Evolutionary conservation across 2,888 invertebrate genomes (phyloP), one percentile per base, ranked within the genome.

Genomic region (Dolomedes plantarius): DNA sequence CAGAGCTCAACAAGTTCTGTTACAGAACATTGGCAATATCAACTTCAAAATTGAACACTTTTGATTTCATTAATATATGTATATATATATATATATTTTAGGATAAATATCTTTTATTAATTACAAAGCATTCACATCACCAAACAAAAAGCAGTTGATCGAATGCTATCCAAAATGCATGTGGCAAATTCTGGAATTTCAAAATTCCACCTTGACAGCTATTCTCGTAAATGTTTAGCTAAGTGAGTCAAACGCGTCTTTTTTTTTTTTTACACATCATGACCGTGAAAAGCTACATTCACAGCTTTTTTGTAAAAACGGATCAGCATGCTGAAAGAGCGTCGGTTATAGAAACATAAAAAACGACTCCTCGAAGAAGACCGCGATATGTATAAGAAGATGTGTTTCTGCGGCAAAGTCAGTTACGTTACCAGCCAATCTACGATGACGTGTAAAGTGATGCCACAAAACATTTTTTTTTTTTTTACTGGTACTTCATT

Each of bases 91-190:
- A n/a, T n/a, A n/a, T 9, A 9, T 36, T 36, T 36, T 36, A 5
- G 9, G 36, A 36, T 36, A 36, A 36, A 36, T 9, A 36, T 9
- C 5, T 36, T 36, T n/a, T n/a, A n/a, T n/a, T 3, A 23, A 16
- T 56, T 23, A 56, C 56, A 56, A 56, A 56, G 56, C 56, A 56
- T 56, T 56, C 56, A 23, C 23, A 19, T 23, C 11, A 2, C 23
- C 7, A 56, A 56, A 23, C 7, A 23, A 56, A 19, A 56, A 23
- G 23, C 56, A 23, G 16, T 56, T 56, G 56, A 56, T 56, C 56
- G 56, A 56, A 23, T 56, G 56, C 56, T 23, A 23, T 23, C 11
- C 56, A 56, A 56, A 56, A 56, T 56, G 56, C 56, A 56, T 23
- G 56, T 56, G 56, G 56, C 56, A 23, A 56, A 16, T 7, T 23